Evolutionary conservation across 2,113 vertebrate species (phyloP), one percentile per base, ranked within the genome.

Genomic region (Electrona antarctica): DNA sequence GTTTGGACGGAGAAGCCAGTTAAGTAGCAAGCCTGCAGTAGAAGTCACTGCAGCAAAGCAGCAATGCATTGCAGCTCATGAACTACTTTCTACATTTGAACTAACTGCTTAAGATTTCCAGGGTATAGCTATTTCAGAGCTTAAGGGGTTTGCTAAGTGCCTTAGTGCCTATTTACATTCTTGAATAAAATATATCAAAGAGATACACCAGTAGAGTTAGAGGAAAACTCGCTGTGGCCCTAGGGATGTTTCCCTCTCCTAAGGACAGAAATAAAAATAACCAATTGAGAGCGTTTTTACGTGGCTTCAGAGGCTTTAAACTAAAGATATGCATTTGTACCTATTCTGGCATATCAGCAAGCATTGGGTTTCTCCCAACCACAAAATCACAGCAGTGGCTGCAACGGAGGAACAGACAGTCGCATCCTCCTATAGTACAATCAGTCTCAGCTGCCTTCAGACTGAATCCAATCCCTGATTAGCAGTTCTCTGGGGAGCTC

Each of bases 281-380:
- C 64, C 71, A 74, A 8, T 73, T 68, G 28, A 57, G 61, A 83
- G 73, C 68, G 60, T 73, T 54, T 73, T 54, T 46, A 63, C 60
- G 71, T 62, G 69, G 71, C 86, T 79, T 79, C 33, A 82, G 56
- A 80, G 72, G 67, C 71, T 71, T 85, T 85, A 80, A 64, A 7
- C 84, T 85, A 80, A 64, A 7, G 6, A 57, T 54, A 78, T 79
- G 61, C 72, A 82, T 80, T 50, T 71, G 77, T 77, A 65, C 64
- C 56, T 49, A 4, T 11, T 6, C 46, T 6, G 64, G 56, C 46
- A 64, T 69, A 41, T 79, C 52, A 69, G 51, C 29, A 29, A 69
- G 47, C 29, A 29, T 33, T 58, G 29, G 41, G 33, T 51, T 66
- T 60, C 56, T 64, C 64, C 60, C 58, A 6, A 6, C 11, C 6